Conservation (phyloP, 2,888 invertebrate genomes). For the Stratiomys singularior region DNA sequence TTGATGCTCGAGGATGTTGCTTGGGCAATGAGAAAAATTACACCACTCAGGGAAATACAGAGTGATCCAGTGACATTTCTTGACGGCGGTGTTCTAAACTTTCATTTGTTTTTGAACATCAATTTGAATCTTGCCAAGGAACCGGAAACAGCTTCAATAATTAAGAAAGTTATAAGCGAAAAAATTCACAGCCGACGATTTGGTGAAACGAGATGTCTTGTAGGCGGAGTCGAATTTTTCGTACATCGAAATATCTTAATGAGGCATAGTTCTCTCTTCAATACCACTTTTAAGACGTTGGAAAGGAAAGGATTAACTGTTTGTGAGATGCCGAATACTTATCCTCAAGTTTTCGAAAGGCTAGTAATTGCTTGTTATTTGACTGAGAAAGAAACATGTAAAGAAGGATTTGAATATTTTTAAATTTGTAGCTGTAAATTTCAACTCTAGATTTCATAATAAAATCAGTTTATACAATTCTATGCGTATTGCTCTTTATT, state of each 20-base stretch:
- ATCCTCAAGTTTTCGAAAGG: conserved; percentile 6
- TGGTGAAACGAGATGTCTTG: not conserved
- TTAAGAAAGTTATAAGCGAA: not conserved
- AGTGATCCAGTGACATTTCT: not conserved
- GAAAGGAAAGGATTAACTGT: not conserved
- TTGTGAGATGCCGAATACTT: conserved; percentile 11
- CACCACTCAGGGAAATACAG: not conserved
- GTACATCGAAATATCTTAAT: not conserved
- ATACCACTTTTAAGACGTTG: not conserved
- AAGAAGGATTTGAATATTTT: not conserved
- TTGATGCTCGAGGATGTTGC: not conserved
- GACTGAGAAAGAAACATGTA: not conserved
- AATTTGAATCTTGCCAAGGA: not conserved
- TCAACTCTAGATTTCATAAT: too few relatives aligned
- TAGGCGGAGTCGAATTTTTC: conserved; percentile 1
- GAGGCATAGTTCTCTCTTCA: not conserved
- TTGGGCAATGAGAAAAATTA: not conserved
- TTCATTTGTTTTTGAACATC: not conserved
- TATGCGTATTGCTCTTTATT: too few relatives aligned
- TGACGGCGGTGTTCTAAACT: not conserved
- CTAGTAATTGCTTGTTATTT: not conserved
- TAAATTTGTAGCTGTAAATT: too few relatives aligned
- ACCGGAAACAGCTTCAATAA: not conserved
- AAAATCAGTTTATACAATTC: too few relatives aligned
- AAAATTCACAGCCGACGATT: not conserved